Evolutionary conservation across 2,113 vertebrate species (phyloP).

Genomic region (Aramus guarauna): DNA sequence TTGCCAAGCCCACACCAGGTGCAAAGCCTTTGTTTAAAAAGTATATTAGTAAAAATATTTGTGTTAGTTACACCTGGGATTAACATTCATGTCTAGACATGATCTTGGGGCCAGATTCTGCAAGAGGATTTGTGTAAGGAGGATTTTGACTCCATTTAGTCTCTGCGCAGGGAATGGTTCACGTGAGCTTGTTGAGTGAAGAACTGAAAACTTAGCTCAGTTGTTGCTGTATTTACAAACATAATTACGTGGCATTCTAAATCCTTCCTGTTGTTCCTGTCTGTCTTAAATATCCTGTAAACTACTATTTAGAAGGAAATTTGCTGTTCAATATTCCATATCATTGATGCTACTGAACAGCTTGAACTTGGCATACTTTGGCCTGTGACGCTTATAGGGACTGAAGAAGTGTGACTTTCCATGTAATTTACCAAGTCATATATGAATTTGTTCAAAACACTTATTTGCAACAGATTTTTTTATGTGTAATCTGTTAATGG

Average conservation of each 20-base stretch:
- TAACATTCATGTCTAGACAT: not conserved
- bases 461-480: not conserved
- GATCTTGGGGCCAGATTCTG: not conserved
- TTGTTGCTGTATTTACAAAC: not conserved
- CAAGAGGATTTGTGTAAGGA: slow-evolving; percentile 10
- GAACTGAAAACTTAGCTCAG: not conserved
- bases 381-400: not conserved
- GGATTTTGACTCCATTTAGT: not conserved
- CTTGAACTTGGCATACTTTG: not conserved
- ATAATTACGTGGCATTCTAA: not conserved
- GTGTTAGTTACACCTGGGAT: slow-evolving; percentile 23
- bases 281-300: not conserved
- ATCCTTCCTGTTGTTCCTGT: not conserved
- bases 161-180: not conserved
- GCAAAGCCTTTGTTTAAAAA: not conserved
- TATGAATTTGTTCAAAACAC: not conserved
- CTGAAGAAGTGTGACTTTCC: not conserved
- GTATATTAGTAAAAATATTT: not conserved
- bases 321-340: not conserved
- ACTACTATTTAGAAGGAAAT: not conserved
- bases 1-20: not conserved
- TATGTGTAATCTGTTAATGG: not conserved
- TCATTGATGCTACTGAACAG: not conserved
- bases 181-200: not conserved
- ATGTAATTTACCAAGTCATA: not conserved